A percentile compares a stretch with the other conserved stretches of the same genome.
These are phyloP conservation scores for Mesorhabditis belari DNA, from an alignment of 2,888 invertebrate genomes.

Conservation along the genomic window DNA sequence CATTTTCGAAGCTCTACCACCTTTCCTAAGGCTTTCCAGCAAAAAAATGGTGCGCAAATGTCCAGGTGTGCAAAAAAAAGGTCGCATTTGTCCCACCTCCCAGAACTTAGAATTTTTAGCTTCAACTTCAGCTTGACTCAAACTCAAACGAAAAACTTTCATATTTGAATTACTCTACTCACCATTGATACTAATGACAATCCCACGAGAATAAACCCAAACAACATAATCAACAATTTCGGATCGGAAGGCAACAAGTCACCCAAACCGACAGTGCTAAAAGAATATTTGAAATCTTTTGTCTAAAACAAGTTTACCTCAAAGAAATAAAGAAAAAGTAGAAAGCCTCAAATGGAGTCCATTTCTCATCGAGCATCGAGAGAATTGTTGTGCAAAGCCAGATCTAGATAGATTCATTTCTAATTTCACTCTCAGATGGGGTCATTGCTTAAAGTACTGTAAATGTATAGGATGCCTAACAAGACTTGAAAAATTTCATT, in stretches of 20 bases:
- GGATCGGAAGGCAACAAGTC: slow-evolving; percentile 62
- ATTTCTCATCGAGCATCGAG: slow-evolving; percentile 62
- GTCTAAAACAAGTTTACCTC: slow-evolving; percentile 49
- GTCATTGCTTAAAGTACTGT: background rate
- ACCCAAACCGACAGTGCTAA: slow-evolving; percentile 38
- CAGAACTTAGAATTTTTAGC: too few species aligned
- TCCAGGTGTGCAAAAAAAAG: too few species aligned
- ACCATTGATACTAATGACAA: slow-evolving; percentile 40
- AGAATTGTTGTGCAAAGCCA: slow-evolving; percentile 64
- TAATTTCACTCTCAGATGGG: background rate
- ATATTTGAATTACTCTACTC: slow-evolving; percentile 1
- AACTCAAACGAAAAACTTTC: too few species aligned
- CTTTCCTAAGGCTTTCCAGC: too few species aligned
- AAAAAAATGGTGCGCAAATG: too few species aligned
- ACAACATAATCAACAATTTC: slow-evolving; percentile 78
- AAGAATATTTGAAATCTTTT: background rate
- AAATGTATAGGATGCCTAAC: background rate
- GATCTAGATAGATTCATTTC: slow-evolving; percentile 61
- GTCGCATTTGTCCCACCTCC: too few species aligned
- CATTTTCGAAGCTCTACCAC: too few species aligned
- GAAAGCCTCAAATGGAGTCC: slow-evolving; percentile 83
- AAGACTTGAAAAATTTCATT: slow-evolving; percentile 60
- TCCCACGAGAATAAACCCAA: slow-evolving; percentile 84
- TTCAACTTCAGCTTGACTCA: too few species aligned
- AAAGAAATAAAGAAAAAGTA: slow-evolving; percentile 94